Base-by-base conservation (phyloP, 2,113 vertebrate genomes). In the Egretta garzetta region DNA sequence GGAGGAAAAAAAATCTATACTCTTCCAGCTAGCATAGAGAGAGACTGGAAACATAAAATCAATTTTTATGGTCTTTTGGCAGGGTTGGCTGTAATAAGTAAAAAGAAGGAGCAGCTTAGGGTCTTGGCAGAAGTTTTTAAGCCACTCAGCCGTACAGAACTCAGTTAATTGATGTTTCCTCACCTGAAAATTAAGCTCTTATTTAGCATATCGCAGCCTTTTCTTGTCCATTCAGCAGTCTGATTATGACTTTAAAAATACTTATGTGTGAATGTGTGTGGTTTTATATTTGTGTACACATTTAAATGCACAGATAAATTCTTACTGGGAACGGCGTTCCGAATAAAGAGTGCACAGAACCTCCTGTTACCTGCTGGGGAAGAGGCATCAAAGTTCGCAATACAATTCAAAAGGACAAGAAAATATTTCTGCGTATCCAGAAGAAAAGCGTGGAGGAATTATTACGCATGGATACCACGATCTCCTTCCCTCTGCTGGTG, bases 91-190 rank as follows among this genome's bases (percentile, higher is more conserved):
- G 39, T 90, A 83, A 62, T 96, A 74, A 97, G 91, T 97, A 95
- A 93, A 93, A 96, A 88, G 80, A 75, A 93, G 82, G 85, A 89
- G 32, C 91, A 90, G 73, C 84, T 59, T 82, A 73, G 76, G 43
- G 52, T 97, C 80, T 90, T 86, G 70, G 88, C 93, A 88, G 71
- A 97, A 84, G 70, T 95, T 97, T 97, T 95, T 84, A 97, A 96
- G n/a, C 43, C 58, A 94, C 86, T 80, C 68, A 64, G 63, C 87
- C 23, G 5, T 87, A 58, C 86, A 89, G 56, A 95, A 86, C n/a
- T 85, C 37, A n/a, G 27, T 95, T 96, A 96, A 94, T 52, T 96
- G 70, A 94, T 82, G 72, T 52, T 93, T 80, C 39, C 13, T 96
- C 58, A 56, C 56, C 62, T 80, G 60, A 97, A 80, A 73, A 56